Base-by-base conservation (phyloP, 1,140 invertebrate species). In the Brachionus asplanchnoidis region DNA sequence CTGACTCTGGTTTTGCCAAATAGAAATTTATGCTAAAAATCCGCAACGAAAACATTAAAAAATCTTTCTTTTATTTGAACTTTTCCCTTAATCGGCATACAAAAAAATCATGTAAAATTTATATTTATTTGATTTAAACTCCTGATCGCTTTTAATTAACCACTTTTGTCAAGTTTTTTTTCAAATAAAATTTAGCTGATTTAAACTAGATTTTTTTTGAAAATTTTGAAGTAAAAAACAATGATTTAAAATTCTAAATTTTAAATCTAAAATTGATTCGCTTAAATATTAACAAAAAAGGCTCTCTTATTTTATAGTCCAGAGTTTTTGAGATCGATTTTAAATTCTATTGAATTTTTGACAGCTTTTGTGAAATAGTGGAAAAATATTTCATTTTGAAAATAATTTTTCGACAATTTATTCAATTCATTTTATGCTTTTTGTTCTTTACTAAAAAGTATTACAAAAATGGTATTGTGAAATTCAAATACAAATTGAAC, bases 21-120 rank as follows among this genome's bases (percentile, higher is more conserved):
- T 96, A 96, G 90, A 94, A 93, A 89, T 97, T 95, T 83, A 93
- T 94, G 84, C 92, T 93, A 28, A 97, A 93, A 85, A 97, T 92
- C 85, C 94, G 91, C 68, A 96, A 87, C 11, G 94, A 93, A 89
- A 94, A 92, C 70, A 66, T 78, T 36, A 36, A 36, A n/a, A 36
- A 36, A 36, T 36, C 32, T 36, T 82, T 42, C 28, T 60, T 26
- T 12, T 28, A 3, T 42, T 42, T 78, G 23, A 14, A 77, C 12
- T 28, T 77, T 77, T 20, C 26, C 20, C 12, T 42, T 20, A 77
- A 23, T 17, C 23, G 32, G 44, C 7, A 44, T 77, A 12, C 11
- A 32, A 77, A 26, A 66, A 26, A 66, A 53, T 53, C n/a, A 66
- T 66, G 28, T 26, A 66, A 66, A 66, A 66, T 11, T 32, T 26